phyloP scores from a whole-genome alignment of 1,140 invertebrate genomes.

The Lordiphosa clarofinis region DNA sequence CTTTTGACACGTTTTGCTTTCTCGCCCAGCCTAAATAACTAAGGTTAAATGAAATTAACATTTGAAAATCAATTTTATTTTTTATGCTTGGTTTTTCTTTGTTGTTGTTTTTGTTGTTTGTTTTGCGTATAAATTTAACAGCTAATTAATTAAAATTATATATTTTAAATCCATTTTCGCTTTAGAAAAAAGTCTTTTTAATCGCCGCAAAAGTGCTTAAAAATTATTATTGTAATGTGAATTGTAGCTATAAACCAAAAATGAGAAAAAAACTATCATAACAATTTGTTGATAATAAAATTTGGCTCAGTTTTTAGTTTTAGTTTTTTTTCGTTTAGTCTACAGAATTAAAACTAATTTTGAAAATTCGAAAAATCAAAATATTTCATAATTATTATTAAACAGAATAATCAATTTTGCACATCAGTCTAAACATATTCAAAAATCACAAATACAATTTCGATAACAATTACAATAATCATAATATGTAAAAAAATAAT shows the following conservation, averaged over 20 bases:
- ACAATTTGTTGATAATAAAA: conserved; percentile 25
- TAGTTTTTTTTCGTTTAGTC: conserved; percentile 26
- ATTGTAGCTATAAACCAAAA: conserved; percentile 52
- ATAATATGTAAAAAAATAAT: conserved; percentile 51
- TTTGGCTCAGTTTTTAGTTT: conserved; percentile 39
- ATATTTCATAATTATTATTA: conserved; percentile 38
- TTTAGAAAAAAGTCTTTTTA: conserved; percentile 68
- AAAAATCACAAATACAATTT: conserved; percentile 78
- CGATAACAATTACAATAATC: conserved; percentile 77
- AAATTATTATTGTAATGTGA: conserved; percentile 66
- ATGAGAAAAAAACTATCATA: conserved; percentile 34
- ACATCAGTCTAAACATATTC: conserved; percentile 77
- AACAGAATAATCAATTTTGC: conserved; percentile 66
- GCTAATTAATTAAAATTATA: conserved; percentile 76
- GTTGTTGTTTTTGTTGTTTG: conserved; percentile 42
- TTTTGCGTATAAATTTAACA: conserved; percentile 76
- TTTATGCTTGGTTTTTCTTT: conserved; percentile 31
- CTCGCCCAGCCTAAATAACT: conserved; percentile 52
- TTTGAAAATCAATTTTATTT: conserved; percentile 75
- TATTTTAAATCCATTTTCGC: conserved; percentile 62
- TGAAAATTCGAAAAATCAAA: conserved; percentile 40
- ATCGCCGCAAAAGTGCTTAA: conserved; percentile 74
- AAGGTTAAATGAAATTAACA: conserved; percentile 69
- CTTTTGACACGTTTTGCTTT: conserved; percentile 22
- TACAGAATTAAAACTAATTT: conserved; percentile 58